Evolutionary conservation across 2,888 invertebrate species (phyloP).

Genomic region (Vanessa cardui): DNA sequence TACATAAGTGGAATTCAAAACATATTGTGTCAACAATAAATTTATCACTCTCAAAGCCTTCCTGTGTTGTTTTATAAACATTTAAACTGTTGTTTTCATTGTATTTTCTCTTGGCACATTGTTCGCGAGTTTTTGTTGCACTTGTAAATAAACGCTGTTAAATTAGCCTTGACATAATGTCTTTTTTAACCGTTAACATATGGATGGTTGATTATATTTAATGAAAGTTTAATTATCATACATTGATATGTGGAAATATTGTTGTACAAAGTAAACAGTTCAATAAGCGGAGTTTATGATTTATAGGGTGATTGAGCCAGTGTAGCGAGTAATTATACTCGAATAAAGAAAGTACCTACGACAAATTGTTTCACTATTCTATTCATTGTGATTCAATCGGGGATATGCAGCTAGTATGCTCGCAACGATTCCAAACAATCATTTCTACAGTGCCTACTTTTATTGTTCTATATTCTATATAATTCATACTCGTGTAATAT

Average conservation of each 20-base stretch:
- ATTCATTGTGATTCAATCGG: no score
- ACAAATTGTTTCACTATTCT: no score
- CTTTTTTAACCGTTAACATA: background rate
- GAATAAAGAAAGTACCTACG: no score
- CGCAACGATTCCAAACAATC: no score
- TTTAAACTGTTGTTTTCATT: constrained; percentile 11
- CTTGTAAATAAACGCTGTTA: constrained; percentile 13
- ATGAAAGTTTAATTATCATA: constrained; percentile 1
- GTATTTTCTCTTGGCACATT: constrained; percentile 29
- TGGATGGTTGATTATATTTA: background rate
- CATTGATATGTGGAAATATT: background rate
- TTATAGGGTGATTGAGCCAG: no score
- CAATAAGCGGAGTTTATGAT: no score
- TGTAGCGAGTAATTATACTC: no score
- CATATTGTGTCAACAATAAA: constrained; percentile 19
- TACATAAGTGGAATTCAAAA: background rate
- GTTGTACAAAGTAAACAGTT: no score
- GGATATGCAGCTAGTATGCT: no score
- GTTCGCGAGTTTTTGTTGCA: constrained; percentile 21
- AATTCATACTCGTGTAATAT: no score
- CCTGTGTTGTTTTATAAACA: constrained; percentile 33
- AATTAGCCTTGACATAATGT: constrained; percentile 17
- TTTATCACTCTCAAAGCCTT: constrained; percentile 21
- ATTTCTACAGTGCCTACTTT: no score
- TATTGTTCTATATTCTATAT: no score